Base-by-base conservation (phyloP, 2,113 vertebrate species). In the Argyrosomus japonicus region DNA sequence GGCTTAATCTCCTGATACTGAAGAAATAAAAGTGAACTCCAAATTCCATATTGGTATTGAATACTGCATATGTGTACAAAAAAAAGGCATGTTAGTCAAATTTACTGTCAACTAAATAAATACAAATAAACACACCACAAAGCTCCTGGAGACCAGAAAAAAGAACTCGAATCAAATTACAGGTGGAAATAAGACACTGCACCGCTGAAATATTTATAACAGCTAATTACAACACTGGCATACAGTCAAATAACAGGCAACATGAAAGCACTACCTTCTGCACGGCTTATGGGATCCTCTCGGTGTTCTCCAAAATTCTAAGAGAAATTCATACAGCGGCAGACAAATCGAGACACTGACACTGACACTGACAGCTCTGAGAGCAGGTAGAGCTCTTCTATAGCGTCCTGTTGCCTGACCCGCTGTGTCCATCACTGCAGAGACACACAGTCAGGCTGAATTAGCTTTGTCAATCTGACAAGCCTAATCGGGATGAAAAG, bases 131-230 rank as follows among this genome's bases (percentile, higher is more conserved):
- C 23, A 77, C 27, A 25, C 10, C 6, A 21, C 5, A 54, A 27
- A 23, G 3, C 19, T 17, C n/a, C 48, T 17, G 32, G 25, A 72
- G 40, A 63, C 14, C 0, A 5, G 15, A 2, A 25, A 64, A 63
- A 18, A 54, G 13, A 54, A 63, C 27, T 9, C 8, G 71, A 86
- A 76, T 89, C 32, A 73, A 32, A 71, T 75, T 84, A 87, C 81
- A 29, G 62, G 21, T 50, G 69, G 81, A 87, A 94, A 90, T 62
- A 40, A 77, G 90, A 83, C 82, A 85, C 83, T 29, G 36, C 5
- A 21, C 8, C 17, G 4, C 68, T 93, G 57, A 93, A 93, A 92
- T 93, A 94, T 95, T 93, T 36, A 94, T 77, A 85, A 83, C 64
- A 70, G 72, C 83, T 90, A 87, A 93, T 91, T 82, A 90, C 60